Conservation (phyloP, 2,113 vertebrate species). For the Hyla sarda region DNA sequence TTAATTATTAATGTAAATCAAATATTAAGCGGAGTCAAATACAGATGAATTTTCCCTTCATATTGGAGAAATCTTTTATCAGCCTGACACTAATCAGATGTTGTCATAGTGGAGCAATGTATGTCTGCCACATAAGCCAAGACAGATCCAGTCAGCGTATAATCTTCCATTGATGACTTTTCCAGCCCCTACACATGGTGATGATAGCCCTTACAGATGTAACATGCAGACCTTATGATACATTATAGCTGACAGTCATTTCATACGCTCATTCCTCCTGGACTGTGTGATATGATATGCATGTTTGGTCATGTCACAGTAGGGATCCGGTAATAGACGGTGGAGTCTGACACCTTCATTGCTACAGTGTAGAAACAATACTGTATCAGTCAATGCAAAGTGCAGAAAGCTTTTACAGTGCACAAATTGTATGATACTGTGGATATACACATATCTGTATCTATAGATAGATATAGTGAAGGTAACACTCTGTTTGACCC, state of each 20-base stretch:
- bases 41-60: not conserved
- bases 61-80: not conserved
- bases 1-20: slow-evolving; percentile 27
- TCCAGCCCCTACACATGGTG: not conserved
- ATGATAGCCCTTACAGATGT: not conserved
- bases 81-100: not conserved
- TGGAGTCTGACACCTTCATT: not conserved
- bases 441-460: not conserved
- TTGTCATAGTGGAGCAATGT: slow-evolving; percentile 2
- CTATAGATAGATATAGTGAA: not conserved
- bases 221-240: not conserved
- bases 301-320: not conserved
- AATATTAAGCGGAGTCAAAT: slow-evolving; percentile 33
- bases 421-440: not conserved
- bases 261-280: not conserved
- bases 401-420: not conserved
- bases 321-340: not conserved
- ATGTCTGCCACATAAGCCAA: not conserved
- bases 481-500: not conserved
- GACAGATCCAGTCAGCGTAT: not conserved
- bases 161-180: not conserved
- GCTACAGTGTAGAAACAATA: not conserved
- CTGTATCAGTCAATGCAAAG: not conserved
- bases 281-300: not conserved
- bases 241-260: not conserved